These are phyloP conservation scores for Pelmatolapia mariae DNA, from an alignment of 2,113 vertebrate species.

Conservation along the genomic window DNA sequence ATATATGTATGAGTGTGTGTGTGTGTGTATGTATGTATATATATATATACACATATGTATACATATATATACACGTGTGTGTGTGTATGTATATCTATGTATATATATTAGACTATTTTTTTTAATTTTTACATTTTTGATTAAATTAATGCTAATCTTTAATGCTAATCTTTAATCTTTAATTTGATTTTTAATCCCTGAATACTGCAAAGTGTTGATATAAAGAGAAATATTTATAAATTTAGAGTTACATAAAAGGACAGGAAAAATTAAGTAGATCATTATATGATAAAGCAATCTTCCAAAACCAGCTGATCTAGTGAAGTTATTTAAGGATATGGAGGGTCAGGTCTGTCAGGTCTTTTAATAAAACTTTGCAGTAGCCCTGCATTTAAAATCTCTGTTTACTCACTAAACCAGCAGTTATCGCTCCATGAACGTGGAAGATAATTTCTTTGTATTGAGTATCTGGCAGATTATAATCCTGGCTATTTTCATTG, in stretches of 20 bases:
- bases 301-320: not conserved
- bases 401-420: not conserved
- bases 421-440: not conserved
- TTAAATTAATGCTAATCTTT: too few species aligned
- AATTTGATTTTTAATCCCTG: not conserved
- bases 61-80: too few species aligned
- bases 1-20: rapidly evolving
- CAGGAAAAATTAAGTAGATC: not conserved
- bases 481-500: constrained; percentile 30
- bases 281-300: not conserved
- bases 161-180: too few species aligned
- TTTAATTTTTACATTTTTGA: too few species aligned
- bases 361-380: not conserved
- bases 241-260: not conserved
- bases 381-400: not conserved
- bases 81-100: too few species aligned
- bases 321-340: not conserved
- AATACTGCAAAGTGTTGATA: not conserved
- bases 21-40: too few species aligned
- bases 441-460: constrained; percentile 9
- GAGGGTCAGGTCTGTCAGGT: not conserved
- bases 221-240: not conserved
- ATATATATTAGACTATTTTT: too few species aligned
- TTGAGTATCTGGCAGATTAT: constrained; percentile 13
- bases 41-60: too few species aligned